Base-by-base conservation (phyloP, 2,888 invertebrate species). In the Tetragonisca angustula region DNA sequence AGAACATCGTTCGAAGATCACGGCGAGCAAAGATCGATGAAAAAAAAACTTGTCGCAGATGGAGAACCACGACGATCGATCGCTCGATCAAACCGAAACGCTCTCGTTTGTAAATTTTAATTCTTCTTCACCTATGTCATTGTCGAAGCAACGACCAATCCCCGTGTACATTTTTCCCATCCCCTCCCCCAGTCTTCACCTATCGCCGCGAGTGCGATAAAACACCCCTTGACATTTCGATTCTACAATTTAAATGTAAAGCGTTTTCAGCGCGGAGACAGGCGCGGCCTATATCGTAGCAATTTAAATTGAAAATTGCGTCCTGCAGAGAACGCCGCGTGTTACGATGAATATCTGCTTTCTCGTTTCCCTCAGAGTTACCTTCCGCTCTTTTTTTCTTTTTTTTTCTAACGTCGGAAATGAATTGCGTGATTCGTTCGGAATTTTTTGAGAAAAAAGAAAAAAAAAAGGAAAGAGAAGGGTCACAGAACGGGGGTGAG, bases 281-380 rank as follows among this genome's bases (percentile, higher is more conserved):
- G 61, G 43, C 17, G 17, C 27, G 36, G 36, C 5, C 43, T 32
- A 50, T n/a, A 52, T 62, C 50, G 19, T n/a, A 43, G 24, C 32
- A 52, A 61, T 61, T 70, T 71, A 73, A 64, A 71, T 77, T 77
- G 52, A 24, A 71, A 62, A 71, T 77, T 54, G 24, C 21, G 21
- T 6, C 21, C 24, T 27, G 27, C 21, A 50, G 43, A 50, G 43
- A 52, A 52, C 52, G 27, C 17, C 17, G n/a, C n/a, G 19, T 43
- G 54, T 21, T 21, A 50, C 17, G 9, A 21, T 27, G 24, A 43
- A 54, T 43, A 71, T 43, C 36, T n/a, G 15, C 52, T 54, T 71
- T 62, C 9, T 43, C 21, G 64, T 71, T 43, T 71, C 36, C 27
- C 21, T 27, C 27, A 24, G 19, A 71, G 24, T 36, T 50, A 62